These are phyloP conservation scores for Phyllostomus hastatus DNA, from an alignment of 2,113 vertebrate genomes.

Conservation along the genomic window DNA sequence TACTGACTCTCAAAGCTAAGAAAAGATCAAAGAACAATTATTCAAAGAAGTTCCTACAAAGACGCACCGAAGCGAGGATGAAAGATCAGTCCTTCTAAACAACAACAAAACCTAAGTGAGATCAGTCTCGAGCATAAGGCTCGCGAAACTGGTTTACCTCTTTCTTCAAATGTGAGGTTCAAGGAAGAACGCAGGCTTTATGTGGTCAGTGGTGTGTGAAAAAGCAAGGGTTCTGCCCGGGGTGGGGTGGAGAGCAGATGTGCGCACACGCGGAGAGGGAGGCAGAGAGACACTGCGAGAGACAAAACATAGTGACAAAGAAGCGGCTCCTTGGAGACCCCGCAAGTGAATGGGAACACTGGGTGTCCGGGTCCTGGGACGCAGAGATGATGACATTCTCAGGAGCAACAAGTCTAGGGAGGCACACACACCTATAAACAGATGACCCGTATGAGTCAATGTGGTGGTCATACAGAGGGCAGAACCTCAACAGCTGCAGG, in stretches of 20 bases:
- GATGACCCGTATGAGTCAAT: background rate
- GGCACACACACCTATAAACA: background rate
- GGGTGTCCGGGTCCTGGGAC: too few relatives aligned
- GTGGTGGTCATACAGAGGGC: background rate
- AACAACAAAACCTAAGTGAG: background rate
- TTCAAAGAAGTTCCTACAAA: background rate
- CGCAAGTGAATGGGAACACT: background rate
- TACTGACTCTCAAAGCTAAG: background rate
- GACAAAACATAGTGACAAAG: background rate
- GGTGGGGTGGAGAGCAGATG: too few relatives aligned
- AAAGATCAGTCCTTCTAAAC: background rate
- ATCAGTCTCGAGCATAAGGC: background rate
- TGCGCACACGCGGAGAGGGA: background rate
- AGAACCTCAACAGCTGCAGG: background rate
- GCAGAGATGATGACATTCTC: background rate
- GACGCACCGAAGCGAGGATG: background rate
- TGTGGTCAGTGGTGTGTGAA: background rate
- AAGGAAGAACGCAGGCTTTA: background rate
- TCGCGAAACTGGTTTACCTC: background rate
- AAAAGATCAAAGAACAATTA: conserved; percentile 9
- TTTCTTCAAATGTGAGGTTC: background rate
- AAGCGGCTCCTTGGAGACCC: background rate
- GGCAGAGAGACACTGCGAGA: background rate
- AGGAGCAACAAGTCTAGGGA: background rate
- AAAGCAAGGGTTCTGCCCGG: background rate